A percentile compares a stretch with the other conserved stretches of the same genome.
These are phyloP conservation scores for Auanema sp. DNA, from an alignment of 2,888 invertebrate genomes.

Conservation along the genomic window DNA sequence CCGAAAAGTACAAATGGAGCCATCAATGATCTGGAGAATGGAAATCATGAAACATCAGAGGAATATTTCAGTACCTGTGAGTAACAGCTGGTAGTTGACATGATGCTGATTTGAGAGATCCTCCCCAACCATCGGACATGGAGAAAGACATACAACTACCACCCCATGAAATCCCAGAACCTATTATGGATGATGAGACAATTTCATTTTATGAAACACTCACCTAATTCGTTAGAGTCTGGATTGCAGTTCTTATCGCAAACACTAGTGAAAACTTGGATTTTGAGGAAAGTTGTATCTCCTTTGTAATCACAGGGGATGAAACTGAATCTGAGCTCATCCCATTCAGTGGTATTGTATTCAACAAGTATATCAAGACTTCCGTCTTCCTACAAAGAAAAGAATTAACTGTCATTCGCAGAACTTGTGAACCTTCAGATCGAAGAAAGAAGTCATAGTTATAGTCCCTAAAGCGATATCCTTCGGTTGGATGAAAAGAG, in stretches of 20 bases:
- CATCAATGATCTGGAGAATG: constrained; percentile 75
- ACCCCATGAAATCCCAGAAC: constrained; percentile 61
- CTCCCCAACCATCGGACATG: constrained; percentile 53
- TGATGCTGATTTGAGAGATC: constrained; percentile 40
- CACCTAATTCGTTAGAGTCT: constrained; percentile 16
- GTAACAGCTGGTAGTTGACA: constrained; percentile 43
- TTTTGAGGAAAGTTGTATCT: constrained; percentile 64
- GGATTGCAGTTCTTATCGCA: constrained; percentile 31
- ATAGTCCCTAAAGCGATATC: constrained; percentile 31
- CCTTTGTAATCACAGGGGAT: constrained; percentile 50
- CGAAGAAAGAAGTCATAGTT: constrained; percentile 37
- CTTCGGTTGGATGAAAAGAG: constrained; percentile 30
- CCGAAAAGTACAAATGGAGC: constrained; percentile 94
- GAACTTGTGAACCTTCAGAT: constrained; percentile 18
- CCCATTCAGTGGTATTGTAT: constrained; percentile 27
- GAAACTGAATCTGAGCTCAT: constrained; percentile 21
- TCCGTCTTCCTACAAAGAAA: constrained; percentile 60
- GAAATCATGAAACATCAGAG: background rate
- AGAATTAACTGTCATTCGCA: constrained; percentile 25
- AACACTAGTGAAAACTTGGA: constrained; percentile 55
- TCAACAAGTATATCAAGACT: constrained; percentile 61
- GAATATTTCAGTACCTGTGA: constrained; percentile 1
- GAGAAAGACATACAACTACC: constrained; percentile 57
- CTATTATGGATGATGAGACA: no score
- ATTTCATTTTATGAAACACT: background rate